Evolutionary conservation across 2,113 vertebrate species (phyloP).

Genomic region (Oryzias javanicus): DNA sequence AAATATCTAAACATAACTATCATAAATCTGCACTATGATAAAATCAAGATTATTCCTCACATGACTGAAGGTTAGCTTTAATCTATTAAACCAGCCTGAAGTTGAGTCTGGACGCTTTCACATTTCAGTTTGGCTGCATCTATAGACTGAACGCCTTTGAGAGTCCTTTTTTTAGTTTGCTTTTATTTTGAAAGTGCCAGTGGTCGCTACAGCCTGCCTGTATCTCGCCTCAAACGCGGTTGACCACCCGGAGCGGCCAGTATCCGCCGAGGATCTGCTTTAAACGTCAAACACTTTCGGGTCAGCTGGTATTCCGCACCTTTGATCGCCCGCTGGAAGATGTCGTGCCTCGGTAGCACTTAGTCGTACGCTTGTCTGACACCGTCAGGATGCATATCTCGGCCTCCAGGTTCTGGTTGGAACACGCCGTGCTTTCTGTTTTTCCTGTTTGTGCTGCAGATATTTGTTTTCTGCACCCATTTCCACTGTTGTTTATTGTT

Average conservation of each 20-base stretch:
- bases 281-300: constrained; percentile 3
- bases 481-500: constrained; percentile 70
- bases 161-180: constrained; percentile 14
- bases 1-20: background rate
- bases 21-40: background rate
- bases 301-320: constrained; percentile 14
- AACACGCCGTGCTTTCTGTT: constrained; percentile 40
- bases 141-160: constrained; percentile 61
- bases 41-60: constrained; percentile 1
- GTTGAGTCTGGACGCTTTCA: constrained; percentile 40
- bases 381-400: constrained; percentile 38
- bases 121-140: constrained; percentile 34
- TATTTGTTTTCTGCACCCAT: constrained; percentile 41
- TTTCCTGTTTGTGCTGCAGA: constrained; percentile 14
- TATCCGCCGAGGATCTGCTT: constrained; percentile 12
- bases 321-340: constrained; percentile 35
- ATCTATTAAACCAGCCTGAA: background rate
- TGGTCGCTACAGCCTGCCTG: constrained; percentile 32
- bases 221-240: constrained; percentile 27
- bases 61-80: constrained; percentile 35
- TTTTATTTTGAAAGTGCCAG: constrained; percentile 37
- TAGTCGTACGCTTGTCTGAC: constrained; percentile 24
- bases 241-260: constrained; percentile 4
- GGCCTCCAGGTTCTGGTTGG: constrained; percentile 25
- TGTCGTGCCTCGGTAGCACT: constrained; percentile 57